phyloP scores from a whole-genome alignment of 2,888 invertebrate species.

The Pseudoips prasinana region DNA sequence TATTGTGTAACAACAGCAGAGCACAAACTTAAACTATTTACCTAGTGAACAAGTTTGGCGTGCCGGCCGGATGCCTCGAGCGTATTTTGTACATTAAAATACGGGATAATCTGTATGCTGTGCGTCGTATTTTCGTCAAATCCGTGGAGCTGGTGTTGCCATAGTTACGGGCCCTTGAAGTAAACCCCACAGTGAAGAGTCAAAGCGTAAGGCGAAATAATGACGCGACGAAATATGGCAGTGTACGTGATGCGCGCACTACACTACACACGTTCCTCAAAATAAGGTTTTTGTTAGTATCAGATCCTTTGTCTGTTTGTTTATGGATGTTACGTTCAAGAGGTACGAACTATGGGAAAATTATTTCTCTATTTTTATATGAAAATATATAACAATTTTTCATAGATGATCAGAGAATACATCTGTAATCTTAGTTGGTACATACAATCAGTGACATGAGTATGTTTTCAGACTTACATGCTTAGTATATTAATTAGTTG shows the following conservation, averaged over 20 bases:
- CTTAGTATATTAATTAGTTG: too few species aligned
- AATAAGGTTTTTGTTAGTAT: slow-evolving; percentile 14
- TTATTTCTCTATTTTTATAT: too few species aligned
- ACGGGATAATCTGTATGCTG: slow-evolving; percentile 57
- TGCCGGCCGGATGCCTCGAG: slow-evolving; percentile 57
- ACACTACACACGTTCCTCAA: slow-evolving; percentile 19
- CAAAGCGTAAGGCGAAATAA: slow-evolving; percentile 66
- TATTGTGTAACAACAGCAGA: slow-evolving; percentile 46
- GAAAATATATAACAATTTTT: too few species aligned
- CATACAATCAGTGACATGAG: too few species aligned
- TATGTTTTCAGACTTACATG: too few species aligned
- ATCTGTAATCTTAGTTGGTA: too few species aligned
- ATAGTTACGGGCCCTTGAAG: slow-evolving; percentile 60
- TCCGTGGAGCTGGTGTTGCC: slow-evolving; percentile 57
- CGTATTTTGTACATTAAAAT: slow-evolving; percentile 42
- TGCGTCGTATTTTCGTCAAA: slow-evolving; percentile 64
- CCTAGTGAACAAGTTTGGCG: slow-evolving; percentile 62
- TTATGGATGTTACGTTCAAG: slow-evolving; percentile 23
- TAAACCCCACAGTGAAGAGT: slow-evolving; percentile 51
- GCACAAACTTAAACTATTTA: slow-evolving; percentile 68
- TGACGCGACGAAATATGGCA: slow-evolving; percentile 66
- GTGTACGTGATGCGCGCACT: slow-evolving; percentile 35
- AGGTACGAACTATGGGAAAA: slow-evolving; percentile 19
- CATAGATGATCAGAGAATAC: too few species aligned
- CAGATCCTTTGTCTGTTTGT: slow-evolving; percentile 28